These are phyloP conservation scores for Scolopax mira DNA, from an alignment of 2,113 vertebrate species.

Conservation along the genomic window DNA sequence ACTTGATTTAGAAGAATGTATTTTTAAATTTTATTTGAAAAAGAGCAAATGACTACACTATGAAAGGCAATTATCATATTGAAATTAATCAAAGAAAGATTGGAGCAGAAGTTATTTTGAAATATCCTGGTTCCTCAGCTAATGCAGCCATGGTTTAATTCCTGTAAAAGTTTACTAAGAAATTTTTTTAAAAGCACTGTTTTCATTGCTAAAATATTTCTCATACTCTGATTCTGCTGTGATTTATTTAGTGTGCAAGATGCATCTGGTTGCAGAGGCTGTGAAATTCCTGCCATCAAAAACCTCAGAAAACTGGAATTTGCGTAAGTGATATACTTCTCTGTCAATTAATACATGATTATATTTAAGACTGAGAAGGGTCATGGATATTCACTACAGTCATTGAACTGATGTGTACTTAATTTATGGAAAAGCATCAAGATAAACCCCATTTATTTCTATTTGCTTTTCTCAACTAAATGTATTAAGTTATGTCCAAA, in stretches of 20 bases:
- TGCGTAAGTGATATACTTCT: slow-evolving; percentile 66
- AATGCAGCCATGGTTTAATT: background rate
- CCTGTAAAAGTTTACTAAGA: background rate
- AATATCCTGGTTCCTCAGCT: background rate
- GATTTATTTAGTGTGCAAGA: slow-evolving; percentile 40
- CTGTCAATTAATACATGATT: background rate
- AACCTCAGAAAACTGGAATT: slow-evolving; percentile 86
- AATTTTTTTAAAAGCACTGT: background rate
- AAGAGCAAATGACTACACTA: background rate
- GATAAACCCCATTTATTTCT: background rate
- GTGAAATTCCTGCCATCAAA: slow-evolving; percentile 80
- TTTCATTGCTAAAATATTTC: background rate
- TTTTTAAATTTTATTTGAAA: background rate
- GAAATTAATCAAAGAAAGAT: background rate
- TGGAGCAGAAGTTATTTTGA: background rate
- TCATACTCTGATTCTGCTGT: background rate
- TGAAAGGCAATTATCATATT: background rate
- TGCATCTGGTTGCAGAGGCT: background rate
- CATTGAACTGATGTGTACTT: background rate
- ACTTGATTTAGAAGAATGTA: background rate
- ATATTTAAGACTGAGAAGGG: background rate
- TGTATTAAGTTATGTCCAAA: background rate
- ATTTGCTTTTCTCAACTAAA: background rate
- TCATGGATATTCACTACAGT: background rate
- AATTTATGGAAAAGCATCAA: background rate